Base-by-base conservation (phyloP, 2,888 invertebrate species). In the Drosophila mercatorum region DNA sequence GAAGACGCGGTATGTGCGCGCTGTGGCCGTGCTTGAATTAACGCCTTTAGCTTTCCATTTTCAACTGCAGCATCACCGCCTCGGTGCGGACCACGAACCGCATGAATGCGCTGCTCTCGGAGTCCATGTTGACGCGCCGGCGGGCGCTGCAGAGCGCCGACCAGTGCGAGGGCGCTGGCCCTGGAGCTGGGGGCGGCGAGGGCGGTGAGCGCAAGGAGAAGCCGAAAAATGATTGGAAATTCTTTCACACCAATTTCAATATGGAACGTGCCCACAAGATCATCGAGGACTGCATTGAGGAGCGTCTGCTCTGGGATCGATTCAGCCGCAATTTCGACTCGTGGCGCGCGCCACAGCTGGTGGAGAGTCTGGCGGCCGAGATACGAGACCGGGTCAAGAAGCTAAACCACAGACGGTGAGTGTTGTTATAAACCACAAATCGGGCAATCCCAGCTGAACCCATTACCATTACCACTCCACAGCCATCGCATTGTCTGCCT, bases 401-500 rank as follows among this genome's bases (percentile, higher is more conserved):
- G 68, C 78, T 93, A 44, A 90, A 91, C 68, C 86, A 92, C 68
- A 86, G 81, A 52, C 90, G 91, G 93, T 92, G 67, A 78, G 78
- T 70, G 62, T 11, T 51, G 38, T 53, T 26, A 58, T 28, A 47
- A 51, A 22, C 26, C 41, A 49, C 56, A 57, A 41, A 34, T 51
- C 47, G 58, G 1, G 51, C 57, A 47, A 31, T n/a, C 41, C 41
- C 59, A 55, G 22, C 56, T 63, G 46, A 62, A 53, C 71, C 26
- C 53, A 58, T 62, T 36, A 14, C 12, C 17, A 56, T 31, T 22
- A 22, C 28, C 28, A 14, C 17, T 43, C 5, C 34, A 12, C 65
- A 93, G 93, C 5, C 92, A 93, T 88, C 91, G 93, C 67, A 92
- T 93, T 49, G 89, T 93, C n/a, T 92, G 92, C 46, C 81, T 93